A percentile compares a stretch with the other conserved stretches of the same genome.
phyloP scores from a whole-genome alignment of 1,140 invertebrate species.

The Hypothenemus hampei region DNA sequence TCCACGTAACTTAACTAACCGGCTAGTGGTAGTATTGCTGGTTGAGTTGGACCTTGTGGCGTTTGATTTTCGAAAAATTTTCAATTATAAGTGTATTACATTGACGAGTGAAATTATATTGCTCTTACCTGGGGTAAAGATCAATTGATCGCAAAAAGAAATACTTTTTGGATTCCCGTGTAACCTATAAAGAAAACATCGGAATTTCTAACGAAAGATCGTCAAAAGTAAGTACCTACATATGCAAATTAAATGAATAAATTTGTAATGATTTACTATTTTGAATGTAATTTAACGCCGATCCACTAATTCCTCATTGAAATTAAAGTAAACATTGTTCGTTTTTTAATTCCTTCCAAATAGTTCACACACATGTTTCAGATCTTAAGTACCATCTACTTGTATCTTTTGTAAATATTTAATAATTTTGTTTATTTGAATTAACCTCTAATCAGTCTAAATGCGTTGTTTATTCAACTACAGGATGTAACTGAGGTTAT shows the following conservation, averaged over 20 bases:
- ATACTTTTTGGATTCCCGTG: too few relatives aligned
- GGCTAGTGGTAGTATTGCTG: background rate
- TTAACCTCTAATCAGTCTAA: background rate
- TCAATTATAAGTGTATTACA: too few relatives aligned
- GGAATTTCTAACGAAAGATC: too few relatives aligned
- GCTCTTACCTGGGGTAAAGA: too few relatives aligned
- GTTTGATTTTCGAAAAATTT: conserved; percentile 2
- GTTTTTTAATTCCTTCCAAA: conserved; percentile 12
- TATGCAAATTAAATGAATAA: conserved; percentile 15
- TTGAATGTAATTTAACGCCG: background rate
- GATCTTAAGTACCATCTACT: conserved; percentile 1
- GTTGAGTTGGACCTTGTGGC: background rate
- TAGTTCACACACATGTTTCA: conserved; percentile 7
- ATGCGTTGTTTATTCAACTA: background rate
- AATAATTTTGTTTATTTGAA: conserved; percentile 6
- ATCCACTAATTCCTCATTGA: background rate
- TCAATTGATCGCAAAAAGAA: too few relatives aligned
- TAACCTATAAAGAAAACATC: too few relatives aligned
- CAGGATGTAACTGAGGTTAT: background rate
- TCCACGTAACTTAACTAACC: background rate
- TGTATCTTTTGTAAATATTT: conserved; percentile 9
- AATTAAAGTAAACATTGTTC: background rate
- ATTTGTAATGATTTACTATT: background rate
- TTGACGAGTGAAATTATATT: too few relatives aligned
- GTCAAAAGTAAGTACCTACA: conserved; percentile 11